phyloP scores from a whole-genome alignment of 2,797 vertebrate species.

The Myotis vivesi region DNA sequence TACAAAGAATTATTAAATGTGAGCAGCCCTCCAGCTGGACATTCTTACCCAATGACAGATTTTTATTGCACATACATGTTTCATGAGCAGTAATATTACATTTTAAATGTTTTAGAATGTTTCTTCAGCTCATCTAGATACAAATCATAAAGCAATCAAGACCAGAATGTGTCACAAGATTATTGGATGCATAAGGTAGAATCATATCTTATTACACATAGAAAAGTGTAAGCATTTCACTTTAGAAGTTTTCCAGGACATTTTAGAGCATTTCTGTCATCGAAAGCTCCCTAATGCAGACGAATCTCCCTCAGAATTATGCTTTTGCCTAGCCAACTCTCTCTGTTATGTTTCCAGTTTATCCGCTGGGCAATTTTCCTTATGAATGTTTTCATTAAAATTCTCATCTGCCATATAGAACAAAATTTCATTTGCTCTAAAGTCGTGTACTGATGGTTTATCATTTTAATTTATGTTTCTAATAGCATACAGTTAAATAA shows the following conservation, averaged over 20 bases:
- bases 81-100: constrained; percentile 30
- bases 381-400: constrained; percentile 51
- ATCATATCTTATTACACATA: background rate
- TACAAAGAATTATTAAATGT: constrained; percentile 49
- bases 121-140: constrained; percentile 33
- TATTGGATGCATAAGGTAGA: background rate
- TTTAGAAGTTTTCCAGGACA: constrained; percentile 19
- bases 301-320: background rate
- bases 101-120: constrained; percentile 45
- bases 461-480: constrained; percentile 49
- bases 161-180: background rate
- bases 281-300: background rate
- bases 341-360: constrained; percentile 13
- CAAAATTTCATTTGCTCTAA: constrained; percentile 41
- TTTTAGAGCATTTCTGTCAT: background rate
- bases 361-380: constrained; percentile 14
- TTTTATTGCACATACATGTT: constrained; percentile 39
- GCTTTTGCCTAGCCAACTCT: background rate
- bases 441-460: background rate
- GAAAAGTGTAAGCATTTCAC: constrained; percentile 46
- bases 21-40: constrained; percentile 33
- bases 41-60: constrained; percentile 62
- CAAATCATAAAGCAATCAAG: constrained; percentile 37
- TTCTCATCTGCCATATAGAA: constrained; percentile 12
- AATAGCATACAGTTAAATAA: constrained; percentile 45